Conservation (phyloP, 2,797 vertebrate species). For the Malurus leucopterus region DNA sequence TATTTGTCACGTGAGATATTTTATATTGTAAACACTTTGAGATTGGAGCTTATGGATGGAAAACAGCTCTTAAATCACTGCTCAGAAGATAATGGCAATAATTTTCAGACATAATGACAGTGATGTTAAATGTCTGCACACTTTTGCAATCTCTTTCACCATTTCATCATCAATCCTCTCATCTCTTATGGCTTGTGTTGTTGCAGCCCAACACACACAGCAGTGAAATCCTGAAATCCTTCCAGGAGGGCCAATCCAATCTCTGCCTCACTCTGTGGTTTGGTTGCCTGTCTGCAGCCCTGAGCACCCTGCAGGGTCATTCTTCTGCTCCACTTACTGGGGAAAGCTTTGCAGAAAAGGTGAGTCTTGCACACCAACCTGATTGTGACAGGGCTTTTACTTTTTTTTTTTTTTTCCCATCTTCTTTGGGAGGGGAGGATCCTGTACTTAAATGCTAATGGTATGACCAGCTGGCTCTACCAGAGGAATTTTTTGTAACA, state of each 20-base stretch:
- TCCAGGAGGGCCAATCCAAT: not conserved
- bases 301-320: not conserved
- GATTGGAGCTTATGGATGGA: not conserved
- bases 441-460: not conserved
- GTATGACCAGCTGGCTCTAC: not conserved
- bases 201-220: accelerated
- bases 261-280: not conserved
- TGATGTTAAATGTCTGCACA: not conserved
- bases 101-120: not conserved
- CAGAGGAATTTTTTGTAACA: not conserved
- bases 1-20: not conserved
- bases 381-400: not conserved
- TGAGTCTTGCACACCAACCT: not conserved
- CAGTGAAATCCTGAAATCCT: not conserved
- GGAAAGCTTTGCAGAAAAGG: not conserved
- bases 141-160: not conserved
- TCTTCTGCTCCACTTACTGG: slow-evolving; percentile 51
- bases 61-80: not conserved
- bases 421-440: not conserved
- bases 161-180: not conserved
- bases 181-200: not conserved
- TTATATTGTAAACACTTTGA: not conserved
- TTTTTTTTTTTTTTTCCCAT: not conserved
- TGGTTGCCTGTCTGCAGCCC: not conserved
- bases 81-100: not conserved